Percentiles rank a stretch among this genome's conserved stretches.
Conservation (phyloP, 2,113 vertebrate species). For the Cichladusa arquata region DNA sequence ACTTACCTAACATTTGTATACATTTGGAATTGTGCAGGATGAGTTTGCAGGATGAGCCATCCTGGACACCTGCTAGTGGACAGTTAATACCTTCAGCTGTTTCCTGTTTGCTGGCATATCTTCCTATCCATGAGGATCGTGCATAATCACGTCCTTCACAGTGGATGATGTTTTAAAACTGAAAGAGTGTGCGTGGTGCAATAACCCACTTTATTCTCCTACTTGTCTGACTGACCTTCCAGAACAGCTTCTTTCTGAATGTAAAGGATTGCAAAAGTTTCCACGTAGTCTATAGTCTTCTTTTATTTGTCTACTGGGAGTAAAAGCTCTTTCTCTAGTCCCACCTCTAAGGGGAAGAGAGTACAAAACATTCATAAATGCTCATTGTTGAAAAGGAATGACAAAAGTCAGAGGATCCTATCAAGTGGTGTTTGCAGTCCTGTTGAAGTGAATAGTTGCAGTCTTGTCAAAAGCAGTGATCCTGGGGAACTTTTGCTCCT, state of each 20-base stretch:
- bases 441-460: not conserved
- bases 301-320: not conserved
- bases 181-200: not conserved
- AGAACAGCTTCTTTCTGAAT: not conserved
- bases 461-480: not conserved
- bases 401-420: not conserved
- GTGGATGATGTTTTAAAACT: not conserved
- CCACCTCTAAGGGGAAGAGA: not conserved
- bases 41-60: not conserved
- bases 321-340: not conserved
- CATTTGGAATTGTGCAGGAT: not conserved
- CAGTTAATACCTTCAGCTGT: not conserved
- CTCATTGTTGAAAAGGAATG: not conserved
- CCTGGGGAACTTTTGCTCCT: not conserved
- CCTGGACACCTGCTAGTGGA: not conserved
- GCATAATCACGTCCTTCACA: not conserved
- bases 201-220: not conserved
- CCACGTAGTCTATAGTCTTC: rapidly evolving
- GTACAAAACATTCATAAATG: not conserved
- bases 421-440: not conserved
- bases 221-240: not conserved
- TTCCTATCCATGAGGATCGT: not conserved
- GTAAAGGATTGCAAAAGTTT: not conserved
- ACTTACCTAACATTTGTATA: not conserved
- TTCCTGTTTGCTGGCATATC: not conserved